phyloP scores from a whole-genome alignment of 2,888 invertebrate species.

The Melinaea menophilus region DNA sequence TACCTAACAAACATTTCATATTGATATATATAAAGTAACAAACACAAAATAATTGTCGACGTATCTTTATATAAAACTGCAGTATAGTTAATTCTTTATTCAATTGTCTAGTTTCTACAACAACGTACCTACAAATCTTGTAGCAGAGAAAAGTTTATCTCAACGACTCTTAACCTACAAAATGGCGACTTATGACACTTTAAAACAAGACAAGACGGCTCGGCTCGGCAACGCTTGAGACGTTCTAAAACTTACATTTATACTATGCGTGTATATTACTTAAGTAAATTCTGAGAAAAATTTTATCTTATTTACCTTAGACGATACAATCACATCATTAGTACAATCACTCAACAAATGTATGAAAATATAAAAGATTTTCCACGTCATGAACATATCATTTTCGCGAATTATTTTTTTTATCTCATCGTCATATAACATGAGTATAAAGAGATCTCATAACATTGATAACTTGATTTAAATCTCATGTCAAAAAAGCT shows the following conservation, averaged over 20 bases:
- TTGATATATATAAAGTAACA: background rate
- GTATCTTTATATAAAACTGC: background rate
- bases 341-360: too few species aligned
- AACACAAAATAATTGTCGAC: background rate
- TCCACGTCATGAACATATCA: too few species aligned
- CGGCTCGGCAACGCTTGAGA: background rate
- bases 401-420: too few species aligned
- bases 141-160: conserved; percentile 24
- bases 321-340: too few species aligned
- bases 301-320: background rate
- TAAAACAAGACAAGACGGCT: conserved; percentile 13
- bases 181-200: conserved; percentile 21
- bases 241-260: background rate
- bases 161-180: conserved; percentile 29
- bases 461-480: too few species aligned
- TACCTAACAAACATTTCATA: background rate
- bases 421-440: too few species aligned
- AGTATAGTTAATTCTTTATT: conserved; percentile 1
- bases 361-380: too few species aligned
- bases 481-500: too few species aligned
- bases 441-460: too few species aligned
- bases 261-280: background rate
- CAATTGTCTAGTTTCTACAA: conserved; percentile 4
- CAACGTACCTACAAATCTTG: conserved; percentile 13
- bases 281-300: background rate